These are phyloP conservation scores for Callimorpha dominula DNA, from an alignment of 2,888 invertebrate genomes.

Conservation along the genomic window DNA sequence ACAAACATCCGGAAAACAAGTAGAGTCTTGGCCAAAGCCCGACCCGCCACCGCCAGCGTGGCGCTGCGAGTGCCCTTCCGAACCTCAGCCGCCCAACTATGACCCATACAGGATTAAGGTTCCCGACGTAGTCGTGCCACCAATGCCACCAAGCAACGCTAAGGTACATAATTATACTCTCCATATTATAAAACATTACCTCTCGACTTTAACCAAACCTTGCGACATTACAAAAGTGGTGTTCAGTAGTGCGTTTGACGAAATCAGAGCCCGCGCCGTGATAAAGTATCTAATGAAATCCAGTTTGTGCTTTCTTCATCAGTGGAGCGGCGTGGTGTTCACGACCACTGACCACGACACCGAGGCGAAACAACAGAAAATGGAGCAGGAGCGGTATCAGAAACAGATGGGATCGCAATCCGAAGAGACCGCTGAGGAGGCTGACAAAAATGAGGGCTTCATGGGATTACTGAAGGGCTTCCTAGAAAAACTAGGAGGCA, in stretches of 20 bases:
- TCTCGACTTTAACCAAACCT: conserved; percentile 13
- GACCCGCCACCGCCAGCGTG: conserved; percentile 62
- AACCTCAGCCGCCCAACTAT: conserved; percentile 73
- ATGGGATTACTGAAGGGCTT: conserved; percentile 70
- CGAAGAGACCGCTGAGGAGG: conserved; percentile 42
- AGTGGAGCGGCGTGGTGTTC: conserved; percentile 71
- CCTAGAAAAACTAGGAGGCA: conserved; percentile 62
- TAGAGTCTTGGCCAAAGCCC: conserved; percentile 73
- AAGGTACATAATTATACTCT: conserved; percentile 63
- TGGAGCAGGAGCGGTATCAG: conserved; percentile 33
- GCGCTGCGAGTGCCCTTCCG: conserved; percentile 67
- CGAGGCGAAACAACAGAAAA: conserved; percentile 9
- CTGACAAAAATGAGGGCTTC: conserved; percentile 56
- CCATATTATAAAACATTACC: background rate
- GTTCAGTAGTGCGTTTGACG: conserved; percentile 82
- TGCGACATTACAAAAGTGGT: conserved; percentile 59
- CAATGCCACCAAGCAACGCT: conserved; percentile 72
- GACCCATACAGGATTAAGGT: conserved; percentile 80
- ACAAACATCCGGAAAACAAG: conserved; percentile 66
- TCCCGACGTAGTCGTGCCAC: conserved; percentile 75
- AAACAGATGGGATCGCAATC: conserved; percentile 22
- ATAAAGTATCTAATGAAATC: conserved; percentile 81
- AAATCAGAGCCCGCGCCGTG: conserved; percentile 77
- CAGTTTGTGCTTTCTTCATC: conserved; percentile 84
- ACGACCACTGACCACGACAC: conserved; percentile 38